phyloP scores from a whole-genome alignment of 2,888 invertebrate species.

The Pristionchus maxplancki region DNA sequence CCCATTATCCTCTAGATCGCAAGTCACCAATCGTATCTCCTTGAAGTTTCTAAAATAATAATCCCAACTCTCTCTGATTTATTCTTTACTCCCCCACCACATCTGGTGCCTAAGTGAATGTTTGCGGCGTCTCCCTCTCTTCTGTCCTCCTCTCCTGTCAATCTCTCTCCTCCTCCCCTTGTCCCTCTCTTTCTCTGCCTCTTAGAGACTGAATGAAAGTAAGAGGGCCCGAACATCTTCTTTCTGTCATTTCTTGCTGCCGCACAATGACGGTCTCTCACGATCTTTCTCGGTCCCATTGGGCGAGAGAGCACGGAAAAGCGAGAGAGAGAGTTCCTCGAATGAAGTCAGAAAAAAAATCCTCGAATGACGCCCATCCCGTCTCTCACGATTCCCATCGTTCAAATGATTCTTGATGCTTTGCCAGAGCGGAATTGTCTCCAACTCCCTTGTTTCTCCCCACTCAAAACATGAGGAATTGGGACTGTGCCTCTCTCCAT shows the following conservation, averaged over 20 bases:
- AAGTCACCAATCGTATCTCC: too few species aligned
- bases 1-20: not conserved
- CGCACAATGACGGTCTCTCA: not conserved
- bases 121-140: not conserved
- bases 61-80: not conserved
- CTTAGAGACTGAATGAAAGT: not conserved
- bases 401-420: not conserved
- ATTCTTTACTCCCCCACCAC: not conserved
- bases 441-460: not conserved
- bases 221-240: not conserved
- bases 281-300: not conserved
- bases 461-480: not conserved
- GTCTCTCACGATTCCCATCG: not conserved
- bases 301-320: not conserved
- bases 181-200: not conserved
- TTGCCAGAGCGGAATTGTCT: constrained; percentile 1
- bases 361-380: too few species aligned
- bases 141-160: not conserved
- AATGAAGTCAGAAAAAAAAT: too few species aligned
- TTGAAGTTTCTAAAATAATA: too few species aligned
- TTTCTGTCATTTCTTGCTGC: constrained; percentile 28
- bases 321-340: too few species aligned
- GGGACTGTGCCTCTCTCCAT: not conserved
- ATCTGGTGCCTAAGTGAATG: constrained; percentile 33
- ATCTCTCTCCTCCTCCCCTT: not conserved